Base-by-base conservation (phyloP, 2,113 vertebrate genomes). In the Nicator chloris region DNA sequence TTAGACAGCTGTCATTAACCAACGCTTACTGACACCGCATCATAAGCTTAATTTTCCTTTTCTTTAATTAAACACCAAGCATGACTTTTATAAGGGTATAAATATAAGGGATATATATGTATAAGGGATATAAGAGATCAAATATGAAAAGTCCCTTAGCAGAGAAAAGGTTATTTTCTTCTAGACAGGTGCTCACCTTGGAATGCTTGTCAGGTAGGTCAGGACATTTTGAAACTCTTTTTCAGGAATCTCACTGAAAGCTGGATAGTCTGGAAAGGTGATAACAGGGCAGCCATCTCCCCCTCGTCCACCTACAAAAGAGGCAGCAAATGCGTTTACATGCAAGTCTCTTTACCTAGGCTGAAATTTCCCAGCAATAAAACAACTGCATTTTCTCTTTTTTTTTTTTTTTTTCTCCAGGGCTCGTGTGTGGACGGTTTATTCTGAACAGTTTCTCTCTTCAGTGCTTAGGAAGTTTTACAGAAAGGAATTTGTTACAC, bases 151-250 rank as follows among this genome's bases (percentile, higher is more conserved):
- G n/a, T 51, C 15, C 31, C 26, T 23, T 28, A 24, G 47, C 37
- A 84, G 35, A 77, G 30, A 57, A 50, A 61, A 50, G 4, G 4
- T 7, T 57, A 18, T 78, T 88, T 96, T 85, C 28, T 49, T 35
- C 33, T 40, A 14, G 10, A 50, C 6, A 45, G 40, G 22, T 37
- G 9, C 97, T 61, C 72, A 99, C 99, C 99, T 99, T 83, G 99
- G 99, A 33, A 99, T 98, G 68, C 99, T 99, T 4, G 99, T 99
- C 95, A 99, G 97, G 93, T 99, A 99, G 18, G 98, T 99, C 89
- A 99, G 97, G 91, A 99, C 99, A 31, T 98, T 99, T 97, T 99
- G 99, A 96, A 99, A 99, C 82, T 99, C 99, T 77, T 98, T 97
- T 86, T 99, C 99, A 0, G 99, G 98, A 95, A 99, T 98, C 71